Evolutionary conservation across 2,113 vertebrate genomes (phyloP), one percentile per base, ranked within the genome.

Genomic region (Heterotilapia buettikoferi): DNA sequence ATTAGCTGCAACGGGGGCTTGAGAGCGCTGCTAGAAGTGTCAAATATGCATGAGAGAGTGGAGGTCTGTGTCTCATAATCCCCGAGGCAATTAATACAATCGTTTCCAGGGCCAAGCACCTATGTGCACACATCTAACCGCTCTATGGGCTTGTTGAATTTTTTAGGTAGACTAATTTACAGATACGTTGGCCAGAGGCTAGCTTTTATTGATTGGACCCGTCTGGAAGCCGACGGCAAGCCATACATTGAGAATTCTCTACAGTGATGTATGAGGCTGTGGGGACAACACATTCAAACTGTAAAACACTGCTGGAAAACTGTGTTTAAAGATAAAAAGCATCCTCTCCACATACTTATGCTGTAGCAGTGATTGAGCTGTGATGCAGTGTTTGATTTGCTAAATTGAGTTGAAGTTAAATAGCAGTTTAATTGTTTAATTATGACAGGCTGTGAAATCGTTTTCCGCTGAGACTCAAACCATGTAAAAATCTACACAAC

Each of bases 31-130:
- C 90, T 85, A 7, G 59, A 84, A 88, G 86, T 86, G 89, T 94
- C 92, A 92, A 94, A 94, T 95, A 93, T 95, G 90, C 90, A 95
- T 91, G 90, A 94, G 88, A 84, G 92, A 93, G 85, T 66, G 84
- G 78, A 87, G 92, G 84, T 88, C 85, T 84, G 66, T 88, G 89
- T 92, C 88, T 89, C 79, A 36, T 89, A 85, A 93, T 91, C 86
- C 91, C 89, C 76, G 1, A 61, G 90, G 94, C 89, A 93, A 94
- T 94, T 93, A 95, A 92, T 84, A 86, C 89, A 81, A 86, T 85
- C 31, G 61, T 94, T 93, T 89, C 79, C 84, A 47, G 57, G 87
- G 90, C 85, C 57, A 71, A 85, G 88, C 90, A 86, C 84, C 80
- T 14, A 81, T 81, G 91, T 90, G 84, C 89, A 87, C 86, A 54